Base-by-base conservation (phyloP, 2,888 invertebrate species). In the Epiblema foenella region DNA sequence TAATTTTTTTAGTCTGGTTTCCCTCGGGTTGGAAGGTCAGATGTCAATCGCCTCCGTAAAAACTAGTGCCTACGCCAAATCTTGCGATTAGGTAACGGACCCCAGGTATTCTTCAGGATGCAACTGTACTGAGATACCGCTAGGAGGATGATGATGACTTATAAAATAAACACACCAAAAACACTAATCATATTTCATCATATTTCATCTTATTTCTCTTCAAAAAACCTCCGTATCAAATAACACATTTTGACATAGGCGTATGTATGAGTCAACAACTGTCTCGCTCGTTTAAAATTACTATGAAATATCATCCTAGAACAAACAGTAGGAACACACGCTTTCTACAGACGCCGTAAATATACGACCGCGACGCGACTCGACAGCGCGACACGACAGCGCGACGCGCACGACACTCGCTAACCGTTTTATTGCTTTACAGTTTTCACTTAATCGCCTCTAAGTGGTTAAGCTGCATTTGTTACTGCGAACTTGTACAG, bases 291-390 rank as follows among this genome's bases (percentile, higher is more conserved):
- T 29, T 60, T 46, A 46, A 60, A 29, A 60, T 60, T 4, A 46
- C 46, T 29, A 60, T 29, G 42, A 60, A 49, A 60, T 60, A 60
- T n/a, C 17, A 65, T 54, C 42, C 7, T 17, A n/a, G 39, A 54
- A 64, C 52, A 51, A 65, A 54, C 39, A 54, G 20, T n/a, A 5
- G 5, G 4, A 15, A 42, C n/a, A n/a, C n/a, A n/a, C n/a, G n/a
- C n/a, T n/a, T 62, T 29, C 29, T 17, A 62, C 54, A 68, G 42
- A 62, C 57, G 51, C 59, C 69, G 69, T 69, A 69, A 65, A 69
- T 69, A 64, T 42, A 42, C 18, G n/a, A n/a, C 49, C 33, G 24
- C 39, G 39, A 58, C 69, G 51, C 58, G 63, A 49, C 69, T 57
- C 66, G 66, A 29, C 60, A 12, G 11, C 51, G 58, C 39, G 52